Evolutionary conservation across 2,888 invertebrate species (phyloP).

Genomic region (Rambutsinella grinnellia): DNA sequence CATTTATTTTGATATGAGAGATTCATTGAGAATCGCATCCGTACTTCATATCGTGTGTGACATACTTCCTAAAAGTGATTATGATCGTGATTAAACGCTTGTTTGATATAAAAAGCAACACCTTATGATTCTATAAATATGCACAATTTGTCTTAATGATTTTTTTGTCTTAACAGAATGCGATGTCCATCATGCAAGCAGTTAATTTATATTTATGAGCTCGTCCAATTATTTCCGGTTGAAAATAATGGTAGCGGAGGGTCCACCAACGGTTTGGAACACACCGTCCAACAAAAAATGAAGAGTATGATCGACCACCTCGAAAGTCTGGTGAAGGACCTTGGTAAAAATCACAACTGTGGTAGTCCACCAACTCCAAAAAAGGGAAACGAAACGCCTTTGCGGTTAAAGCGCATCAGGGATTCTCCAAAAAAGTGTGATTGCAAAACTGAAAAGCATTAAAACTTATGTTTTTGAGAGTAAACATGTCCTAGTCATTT

Average conservation of each 20-base stretch:
- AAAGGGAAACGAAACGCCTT: conserved; percentile 30
- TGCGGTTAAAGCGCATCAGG: conserved; percentile 14
- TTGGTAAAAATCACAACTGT: conserved; percentile 17
- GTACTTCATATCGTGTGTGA: background rate
- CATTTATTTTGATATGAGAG: too few species aligned
- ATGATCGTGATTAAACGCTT: too few species aligned
- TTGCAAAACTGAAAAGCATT: background rate
- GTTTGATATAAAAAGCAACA: too few species aligned
- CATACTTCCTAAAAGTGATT: background rate
- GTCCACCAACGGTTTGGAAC: conserved; percentile 8
- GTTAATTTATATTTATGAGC: conserved; percentile 55
- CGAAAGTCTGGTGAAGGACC: conserved; percentile 25
- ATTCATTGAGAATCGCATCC: too few species aligned
- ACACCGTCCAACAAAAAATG: conserved; percentile 28
- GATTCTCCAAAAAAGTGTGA: conserved; percentile 42
- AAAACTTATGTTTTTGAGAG: too few species aligned
- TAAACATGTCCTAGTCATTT: too few species aligned
- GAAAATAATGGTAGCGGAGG: conserved; percentile 18
- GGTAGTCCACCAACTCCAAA: too few species aligned
- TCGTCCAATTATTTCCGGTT: conserved; percentile 54
- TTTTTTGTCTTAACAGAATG: conserved; percentile 21
- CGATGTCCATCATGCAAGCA: conserved; percentile 52
- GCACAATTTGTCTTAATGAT: background rate
- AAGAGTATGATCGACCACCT: conserved; percentile 24
- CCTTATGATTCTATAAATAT: too few species aligned